phyloP scores from a whole-genome alignment of 1,140 invertebrate species.

The Drosophila equinoxialis region DNA sequence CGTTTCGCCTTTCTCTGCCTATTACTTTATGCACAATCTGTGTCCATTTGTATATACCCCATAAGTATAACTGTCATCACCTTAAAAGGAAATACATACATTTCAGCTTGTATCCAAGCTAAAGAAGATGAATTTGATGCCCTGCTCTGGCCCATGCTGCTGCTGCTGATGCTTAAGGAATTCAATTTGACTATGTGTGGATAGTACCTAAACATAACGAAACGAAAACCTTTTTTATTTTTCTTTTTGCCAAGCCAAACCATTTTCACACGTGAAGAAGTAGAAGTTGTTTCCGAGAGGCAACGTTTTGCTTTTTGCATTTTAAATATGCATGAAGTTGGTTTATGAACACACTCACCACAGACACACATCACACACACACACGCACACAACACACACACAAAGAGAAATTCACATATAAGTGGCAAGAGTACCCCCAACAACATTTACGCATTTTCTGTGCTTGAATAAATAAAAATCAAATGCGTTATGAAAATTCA shows the following conservation, averaged over 20 bases:
- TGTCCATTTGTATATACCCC: conserved; percentile 1
- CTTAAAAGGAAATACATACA: conserved; percentile 5
- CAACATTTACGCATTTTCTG: conserved; percentile 19
- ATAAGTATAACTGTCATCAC: conserved; percentile 9
- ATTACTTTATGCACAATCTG: conserved; percentile 10
- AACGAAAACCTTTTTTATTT: conserved; percentile 2
- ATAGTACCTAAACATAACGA: not conserved
- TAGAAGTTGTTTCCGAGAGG: conserved; percentile 28
- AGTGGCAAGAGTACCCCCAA: conserved; percentile 7
- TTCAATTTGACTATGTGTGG: conserved; percentile 4
- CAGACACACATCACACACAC: conserved; percentile 6
- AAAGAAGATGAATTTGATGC: conserved; percentile 11
- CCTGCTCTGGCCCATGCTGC: not conserved
- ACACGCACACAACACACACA: conserved; percentile 11
- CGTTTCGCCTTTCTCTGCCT: not conserved
- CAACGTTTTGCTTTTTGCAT: conserved; percentile 50
- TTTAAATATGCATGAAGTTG: conserved; percentile 64
- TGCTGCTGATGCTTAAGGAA: conserved; percentile 1
- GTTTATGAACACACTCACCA: conserved; percentile 44
- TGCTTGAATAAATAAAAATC: conserved; percentile 54
- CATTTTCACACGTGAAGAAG: conserved; percentile 62
- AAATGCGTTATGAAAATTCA: conserved; percentile 51
- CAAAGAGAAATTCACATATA: conserved; percentile 14
- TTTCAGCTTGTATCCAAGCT: not conserved
- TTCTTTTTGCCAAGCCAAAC: conserved; percentile 15